Conservation (phyloP, 2,888 invertebrate species). For the Caenorhabditis uteleia region DNA sequence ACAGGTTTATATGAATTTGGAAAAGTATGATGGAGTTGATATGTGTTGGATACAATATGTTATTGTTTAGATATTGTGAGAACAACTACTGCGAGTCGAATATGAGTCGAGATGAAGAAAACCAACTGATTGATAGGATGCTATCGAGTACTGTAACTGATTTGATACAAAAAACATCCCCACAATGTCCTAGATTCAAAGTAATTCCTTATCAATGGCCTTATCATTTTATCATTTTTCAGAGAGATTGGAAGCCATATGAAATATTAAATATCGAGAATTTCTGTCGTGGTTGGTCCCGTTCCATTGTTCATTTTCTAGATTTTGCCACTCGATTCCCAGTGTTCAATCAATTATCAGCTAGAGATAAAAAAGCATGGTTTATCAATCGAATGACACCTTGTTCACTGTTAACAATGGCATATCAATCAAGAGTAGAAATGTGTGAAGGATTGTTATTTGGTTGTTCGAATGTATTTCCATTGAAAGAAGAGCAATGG, state of each 20-base stretch:
- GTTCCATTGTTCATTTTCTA: constrained; percentile 39
- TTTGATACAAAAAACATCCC: constrained; percentile 35
- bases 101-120: constrained; percentile 25
- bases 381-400: constrained; percentile 43
- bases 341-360: constrained; percentile 30
- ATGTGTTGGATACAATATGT: background rate
- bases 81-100: constrained; percentile 27
- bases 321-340: constrained; percentile 42
- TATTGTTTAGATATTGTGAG: constrained; percentile 45
- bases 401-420: constrained; percentile 40
- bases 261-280: constrained; percentile 32
- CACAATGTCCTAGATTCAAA: constrained; percentile 44
- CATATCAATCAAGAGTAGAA: constrained; percentile 36
- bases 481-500: constrained; percentile 35
- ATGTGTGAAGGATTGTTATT: constrained; percentile 42
- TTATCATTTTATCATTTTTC: too few species aligned
- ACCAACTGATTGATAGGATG: constrained; percentile 38
- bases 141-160: constrained; percentile 29
- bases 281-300: constrained; percentile 38
- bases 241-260: constrained; percentile 45
- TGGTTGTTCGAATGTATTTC: constrained; percentile 45
- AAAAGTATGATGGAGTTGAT: constrained; percentile 17
- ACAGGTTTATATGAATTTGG: constrained; percentile 37
- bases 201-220: constrained; percentile 7
- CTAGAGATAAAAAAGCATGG: constrained; percentile 32